Evolutionary conservation across 64 coral and sea anemone species (phyloP).

Genomic region (Pachyseris speciosa): DNA sequence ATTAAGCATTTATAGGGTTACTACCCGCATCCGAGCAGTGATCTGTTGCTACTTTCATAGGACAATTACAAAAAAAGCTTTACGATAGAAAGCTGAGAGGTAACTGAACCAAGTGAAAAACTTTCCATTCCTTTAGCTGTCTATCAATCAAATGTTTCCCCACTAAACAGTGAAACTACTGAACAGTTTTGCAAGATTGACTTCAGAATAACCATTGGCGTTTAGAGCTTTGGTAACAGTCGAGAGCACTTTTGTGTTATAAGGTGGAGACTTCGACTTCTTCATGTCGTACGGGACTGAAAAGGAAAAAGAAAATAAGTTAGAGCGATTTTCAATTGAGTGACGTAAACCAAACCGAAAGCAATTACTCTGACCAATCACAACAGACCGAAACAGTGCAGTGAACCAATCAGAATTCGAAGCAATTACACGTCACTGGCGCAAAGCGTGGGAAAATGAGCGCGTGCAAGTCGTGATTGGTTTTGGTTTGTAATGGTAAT

Average conservation of each 20-base stretch:
- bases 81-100: no score
- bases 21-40: no score
- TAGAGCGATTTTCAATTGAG: background rate
- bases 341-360: background rate
- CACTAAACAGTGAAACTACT: constrained; percentile 47
- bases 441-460: background rate
- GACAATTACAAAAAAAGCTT: no score
- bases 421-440: background rate
- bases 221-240: constrained; percentile 53
- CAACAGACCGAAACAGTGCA: background rate
- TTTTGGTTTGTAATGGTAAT: background rate
- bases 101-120: no score
- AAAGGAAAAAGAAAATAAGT: background rate
- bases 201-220: constrained; percentile 89
- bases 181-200: constrained; percentile 88
- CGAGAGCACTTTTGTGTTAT: constrained; percentile 46
- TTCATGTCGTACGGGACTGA: background rate
- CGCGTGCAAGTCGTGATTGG: background rate
- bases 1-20: no score
- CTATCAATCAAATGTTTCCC: background rate
- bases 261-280: background rate
- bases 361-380: background rate
- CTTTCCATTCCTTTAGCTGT: no score
- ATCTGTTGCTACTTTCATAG: no score
- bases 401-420: background rate